Evolutionary conservation across 2,888 invertebrate species (phyloP).

Genomic region (Nemotelus nigrinus): DNA sequence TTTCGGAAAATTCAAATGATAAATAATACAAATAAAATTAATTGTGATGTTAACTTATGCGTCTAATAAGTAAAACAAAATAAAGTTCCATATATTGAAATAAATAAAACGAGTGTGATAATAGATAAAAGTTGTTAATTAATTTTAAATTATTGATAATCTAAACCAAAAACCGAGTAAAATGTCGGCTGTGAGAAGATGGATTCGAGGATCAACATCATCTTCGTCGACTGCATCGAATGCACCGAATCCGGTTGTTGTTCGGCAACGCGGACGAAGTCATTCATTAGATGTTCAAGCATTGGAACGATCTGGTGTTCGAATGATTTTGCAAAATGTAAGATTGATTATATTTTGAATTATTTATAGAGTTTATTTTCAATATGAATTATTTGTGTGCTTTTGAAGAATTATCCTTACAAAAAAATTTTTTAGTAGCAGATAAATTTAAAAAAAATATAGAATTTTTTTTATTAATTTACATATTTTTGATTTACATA

Average conservation of each 20-base stretch:
- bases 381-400: too few species aligned
- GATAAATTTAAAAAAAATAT: too few species aligned
- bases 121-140: background rate
- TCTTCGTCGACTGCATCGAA: constrained; percentile 53
- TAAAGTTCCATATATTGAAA: background rate
- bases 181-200: constrained; percentile 63
- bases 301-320: constrained; percentile 61
- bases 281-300: constrained; percentile 64
- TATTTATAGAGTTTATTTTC: too few species aligned
- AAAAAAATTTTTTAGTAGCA: too few species aligned
- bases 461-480: too few species aligned
- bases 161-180: constrained; percentile 44
- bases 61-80: too few species aligned
- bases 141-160: background rate
- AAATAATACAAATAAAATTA: too few species aligned
- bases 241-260: background rate
- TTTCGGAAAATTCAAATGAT: too few species aligned
- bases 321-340: constrained; percentile 60
- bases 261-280: constrained; percentile 60
- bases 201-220: constrained; percentile 61
- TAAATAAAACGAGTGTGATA: constrained; percentile 1
- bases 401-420: too few species aligned
- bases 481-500: too few species aligned
- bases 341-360: constrained; percentile 48
- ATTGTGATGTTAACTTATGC: too few species aligned